Percentiles rank a stretch among this genome's conserved stretches.
phyloP scores from a whole-genome alignment of 2,888 invertebrate genomes.

The Euplexia lucipara region DNA sequence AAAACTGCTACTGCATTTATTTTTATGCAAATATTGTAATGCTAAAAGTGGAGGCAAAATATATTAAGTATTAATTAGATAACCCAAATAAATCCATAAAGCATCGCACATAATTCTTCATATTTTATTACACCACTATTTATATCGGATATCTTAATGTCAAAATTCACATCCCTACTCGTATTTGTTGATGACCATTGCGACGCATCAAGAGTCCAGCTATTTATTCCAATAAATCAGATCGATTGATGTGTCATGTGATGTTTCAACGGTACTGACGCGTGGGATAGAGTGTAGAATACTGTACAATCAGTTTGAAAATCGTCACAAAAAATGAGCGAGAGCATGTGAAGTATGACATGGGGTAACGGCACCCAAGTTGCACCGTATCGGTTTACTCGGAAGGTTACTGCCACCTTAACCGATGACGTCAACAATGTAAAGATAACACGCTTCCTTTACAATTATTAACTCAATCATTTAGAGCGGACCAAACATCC shows the following conservation, averaged over 20 bases:
- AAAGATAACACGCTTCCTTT: conserved; percentile 46
- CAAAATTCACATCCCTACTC: conserved; percentile 18
- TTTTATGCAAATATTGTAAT: no score
- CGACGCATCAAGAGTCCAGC: conserved; percentile 16
- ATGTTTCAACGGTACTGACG: conserved; percentile 61
- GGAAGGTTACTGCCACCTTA: conserved; percentile 51
- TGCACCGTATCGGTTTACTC: conserved; percentile 50
- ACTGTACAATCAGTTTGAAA: conserved; percentile 71
- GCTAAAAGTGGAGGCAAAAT: no score
- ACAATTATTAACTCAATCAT: conserved; percentile 24
- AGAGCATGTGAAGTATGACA: conserved; percentile 76
- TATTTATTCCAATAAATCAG: conserved; percentile 43
- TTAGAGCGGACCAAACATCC: conserved; percentile 1
- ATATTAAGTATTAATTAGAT: no score
- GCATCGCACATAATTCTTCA: background rate
- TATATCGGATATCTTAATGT: background rate
- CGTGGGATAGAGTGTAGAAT: conserved; percentile 57
- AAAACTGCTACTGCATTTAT: background rate
- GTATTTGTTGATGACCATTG: conserved; percentile 14
- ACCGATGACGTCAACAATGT: conserved; percentile 32
- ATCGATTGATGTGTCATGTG: conserved; percentile 51
- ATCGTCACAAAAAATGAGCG: conserved; percentile 67
- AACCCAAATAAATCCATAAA: conserved; percentile 9
- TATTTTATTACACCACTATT: background rate
- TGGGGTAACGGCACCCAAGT: conserved; percentile 57